Conservation (phyloP, 2,113 vertebrate species). For the Mirza zaza region DNA sequence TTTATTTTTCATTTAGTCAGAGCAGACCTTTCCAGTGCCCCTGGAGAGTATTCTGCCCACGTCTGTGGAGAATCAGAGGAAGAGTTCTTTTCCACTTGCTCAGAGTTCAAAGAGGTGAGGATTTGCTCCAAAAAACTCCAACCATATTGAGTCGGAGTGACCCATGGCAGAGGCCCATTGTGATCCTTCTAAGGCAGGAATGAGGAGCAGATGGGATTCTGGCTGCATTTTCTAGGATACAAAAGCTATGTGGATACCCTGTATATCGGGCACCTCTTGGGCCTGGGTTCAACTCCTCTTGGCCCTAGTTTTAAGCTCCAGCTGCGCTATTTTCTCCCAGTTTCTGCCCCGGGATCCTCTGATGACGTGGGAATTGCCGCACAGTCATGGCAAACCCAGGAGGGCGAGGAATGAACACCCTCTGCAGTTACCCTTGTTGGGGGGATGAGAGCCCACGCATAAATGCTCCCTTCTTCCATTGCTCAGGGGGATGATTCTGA, state of each 20-base stretch:
- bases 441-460: background rate
- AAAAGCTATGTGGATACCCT: background rate
- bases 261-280: too few species aligned
- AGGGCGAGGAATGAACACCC: background rate
- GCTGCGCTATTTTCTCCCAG: background rate
- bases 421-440: background rate
- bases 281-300: background rate
- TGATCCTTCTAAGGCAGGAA: background rate
- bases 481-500: background rate
- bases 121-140: background rate
- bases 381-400: background rate
- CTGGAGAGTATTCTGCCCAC: background rate
- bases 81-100: background rate
- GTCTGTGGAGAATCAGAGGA: background rate
- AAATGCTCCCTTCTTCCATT: background rate
- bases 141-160: background rate
- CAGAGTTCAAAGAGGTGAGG: background rate
- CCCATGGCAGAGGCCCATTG: background rate
- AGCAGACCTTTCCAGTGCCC: constrained; percentile 17
- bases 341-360: background rate
- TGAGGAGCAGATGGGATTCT: background rate
- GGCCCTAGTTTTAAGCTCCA: background rate
- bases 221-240: background rate
- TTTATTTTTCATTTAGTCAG: constrained; percentile 48
- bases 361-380: background rate